Evolutionary conservation across 2,888 invertebrate species (phyloP).

Genomic region (Microplitis manilae): DNA sequence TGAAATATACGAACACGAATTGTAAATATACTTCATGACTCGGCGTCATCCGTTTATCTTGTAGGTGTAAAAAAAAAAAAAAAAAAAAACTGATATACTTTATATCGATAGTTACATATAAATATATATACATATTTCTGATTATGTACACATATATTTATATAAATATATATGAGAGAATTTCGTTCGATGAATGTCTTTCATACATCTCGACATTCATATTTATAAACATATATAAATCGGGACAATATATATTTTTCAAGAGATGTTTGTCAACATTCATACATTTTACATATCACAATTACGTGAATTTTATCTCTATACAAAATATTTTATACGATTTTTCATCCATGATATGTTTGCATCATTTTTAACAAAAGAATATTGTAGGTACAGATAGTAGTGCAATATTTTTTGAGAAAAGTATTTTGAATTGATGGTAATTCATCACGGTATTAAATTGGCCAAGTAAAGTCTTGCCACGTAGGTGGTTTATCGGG

Average conservation of each 20-base stretch:
- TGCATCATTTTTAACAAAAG: not conserved
- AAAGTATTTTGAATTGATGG: not conserved
- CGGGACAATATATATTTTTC: not conserved
- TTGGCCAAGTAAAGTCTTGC: constrained; percentile 7
- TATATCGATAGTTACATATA: not conserved
- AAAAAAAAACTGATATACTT: constrained; percentile 1
- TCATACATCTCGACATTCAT: not conserved
- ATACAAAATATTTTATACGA: constrained; percentile 10
- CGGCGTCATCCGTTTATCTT: not conserved
- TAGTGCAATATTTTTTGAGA: too few relatives aligned
- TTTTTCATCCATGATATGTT: not conserved
- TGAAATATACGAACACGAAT: constrained; percentile 15
- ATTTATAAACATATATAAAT: constrained; percentile 28
- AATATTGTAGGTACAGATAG: too few relatives aligned
- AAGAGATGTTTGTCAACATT: constrained; percentile 6
- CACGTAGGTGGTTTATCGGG: constrained; percentile 19
- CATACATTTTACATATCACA: constrained; percentile 23
- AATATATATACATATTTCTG: not conserved
- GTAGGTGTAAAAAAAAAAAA: not conserved
- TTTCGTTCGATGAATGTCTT: constrained; percentile 8
- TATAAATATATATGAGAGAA: not conserved
- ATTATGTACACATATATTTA: not conserved
- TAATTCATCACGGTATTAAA: not conserved
- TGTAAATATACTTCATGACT: constrained; percentile 13
- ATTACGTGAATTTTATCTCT: constrained; percentile 1